These are phyloP conservation scores for Drosophila sproati DNA, from an alignment of 1,140 invertebrate genomes.

Conservation along the genomic window DNA sequence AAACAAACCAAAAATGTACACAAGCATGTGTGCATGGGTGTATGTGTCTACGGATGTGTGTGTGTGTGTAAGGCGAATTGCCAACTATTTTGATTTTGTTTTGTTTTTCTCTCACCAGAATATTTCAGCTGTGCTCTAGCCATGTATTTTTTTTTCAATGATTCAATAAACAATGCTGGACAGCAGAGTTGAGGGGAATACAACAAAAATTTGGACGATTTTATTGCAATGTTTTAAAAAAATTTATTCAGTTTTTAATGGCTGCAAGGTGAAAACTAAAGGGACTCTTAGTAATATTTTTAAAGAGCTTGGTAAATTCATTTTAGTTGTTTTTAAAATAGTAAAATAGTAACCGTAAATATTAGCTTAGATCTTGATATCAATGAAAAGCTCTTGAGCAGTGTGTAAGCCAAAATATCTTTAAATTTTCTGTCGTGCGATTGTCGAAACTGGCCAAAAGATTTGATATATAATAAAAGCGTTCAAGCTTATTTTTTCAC, in stretches of 20 bases:
- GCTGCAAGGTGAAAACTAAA: too few species aligned
- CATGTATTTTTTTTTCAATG: not conserved
- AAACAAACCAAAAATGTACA: not conserved
- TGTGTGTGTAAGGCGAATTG: not conserved
- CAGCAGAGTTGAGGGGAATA: not conserved
- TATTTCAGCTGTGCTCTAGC: not conserved
- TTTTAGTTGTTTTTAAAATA: not conserved
- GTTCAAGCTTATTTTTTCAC: too few species aligned
- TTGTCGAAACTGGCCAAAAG: too few species aligned
- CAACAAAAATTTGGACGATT: not conserved
- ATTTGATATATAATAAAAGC: too few species aligned
- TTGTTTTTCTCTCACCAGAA: not conserved
- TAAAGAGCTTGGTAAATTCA: too few species aligned
- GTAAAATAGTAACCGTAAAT: not conserved
- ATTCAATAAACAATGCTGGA: not conserved
- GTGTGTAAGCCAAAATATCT: not conserved
- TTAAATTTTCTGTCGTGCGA: not conserved
- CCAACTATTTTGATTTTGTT: not conserved
- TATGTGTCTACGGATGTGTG: too few species aligned
- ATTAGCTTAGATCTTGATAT: not conserved
- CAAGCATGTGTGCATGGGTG: not conserved
- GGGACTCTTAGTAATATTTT: too few species aligned
- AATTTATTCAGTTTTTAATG: too few species aligned
- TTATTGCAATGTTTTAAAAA: not conserved
- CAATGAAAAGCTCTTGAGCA: not conserved